A percentile compares a stretch with the other conserved stretches of the same genome.
Conservation (phyloP, 1,140 invertebrate genomes). For the Lamellibrachia luymesi region DNA sequence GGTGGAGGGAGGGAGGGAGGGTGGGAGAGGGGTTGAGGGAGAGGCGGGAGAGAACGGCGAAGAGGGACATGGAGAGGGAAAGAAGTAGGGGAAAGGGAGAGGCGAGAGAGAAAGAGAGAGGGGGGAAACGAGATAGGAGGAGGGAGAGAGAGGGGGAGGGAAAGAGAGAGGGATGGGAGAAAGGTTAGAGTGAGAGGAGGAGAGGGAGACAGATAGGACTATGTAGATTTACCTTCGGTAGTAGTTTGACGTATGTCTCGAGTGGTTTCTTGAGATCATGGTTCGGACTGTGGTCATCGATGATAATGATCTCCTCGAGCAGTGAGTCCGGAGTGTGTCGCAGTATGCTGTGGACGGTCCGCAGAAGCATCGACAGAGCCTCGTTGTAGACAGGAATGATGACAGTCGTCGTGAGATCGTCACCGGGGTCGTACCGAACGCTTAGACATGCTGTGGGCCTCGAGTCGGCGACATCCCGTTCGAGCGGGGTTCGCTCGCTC, state of each 20-base stretch:
- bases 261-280: conserved; percentile 55
- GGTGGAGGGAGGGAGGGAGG: too few relatives aligned
- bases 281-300: conserved; percentile 97
- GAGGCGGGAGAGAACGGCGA: too few relatives aligned
- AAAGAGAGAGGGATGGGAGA: too few relatives aligned
- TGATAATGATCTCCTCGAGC: conserved; percentile 88
- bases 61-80: too few relatives aligned
- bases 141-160: too few relatives aligned
- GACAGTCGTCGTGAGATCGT: conserved; percentile 71
- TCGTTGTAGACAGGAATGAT: conserved; percentile 98
- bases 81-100: too few relatives aligned
- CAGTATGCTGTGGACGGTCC: conserved; percentile 86
- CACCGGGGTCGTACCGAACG: conserved; percentile 46
- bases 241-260: conserved; percentile 21
- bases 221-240: conserved; percentile 16
- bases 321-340: conserved; percentile 74
- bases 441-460: conserved; percentile 18
- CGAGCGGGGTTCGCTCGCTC: conserved; percentile 25
- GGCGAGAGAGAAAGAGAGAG: too few relatives aligned
- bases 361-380: conserved; percentile 81
- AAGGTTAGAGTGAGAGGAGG: too few relatives aligned
- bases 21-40: too few relatives aligned
- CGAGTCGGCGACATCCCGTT: conserved; percentile 25
- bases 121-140: too few relatives aligned
- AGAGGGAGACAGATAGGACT: neutral